Evolutionary conservation across 2,797 vertebrate species (phyloP), one percentile per base, ranked within the genome.

Genomic region (Erpetoichthys calabaricus): DNA sequence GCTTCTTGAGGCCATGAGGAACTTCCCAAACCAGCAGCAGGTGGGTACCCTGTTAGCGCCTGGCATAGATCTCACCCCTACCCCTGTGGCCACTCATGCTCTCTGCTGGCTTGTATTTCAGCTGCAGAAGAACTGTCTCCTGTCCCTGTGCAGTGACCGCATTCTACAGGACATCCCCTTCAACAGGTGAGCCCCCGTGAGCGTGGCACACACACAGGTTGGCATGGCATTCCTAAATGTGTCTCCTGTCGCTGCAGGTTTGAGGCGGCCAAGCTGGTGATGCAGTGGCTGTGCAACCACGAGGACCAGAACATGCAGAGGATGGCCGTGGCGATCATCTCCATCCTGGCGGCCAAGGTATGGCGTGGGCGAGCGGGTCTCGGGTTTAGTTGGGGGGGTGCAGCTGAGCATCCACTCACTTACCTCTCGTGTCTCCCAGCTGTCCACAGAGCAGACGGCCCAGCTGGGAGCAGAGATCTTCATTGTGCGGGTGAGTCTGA

Each of bases 241-340:
- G 25, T 54, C 25, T 58, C 8, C 41, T 4, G 44, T 47, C 59
- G 53, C 61, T 44, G 3, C 70, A 99, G 96, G 74, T 99, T 99
- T 75, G 94, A 99, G 81, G 95, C 96, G 56, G 94, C 96, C 63
- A 99, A 99, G 73, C 85, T 99, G 60, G 96, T 99, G 65, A 99
- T 99, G 96, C 96, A 99, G 77, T 99, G 96, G 96, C 85, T 99
- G 55, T 99, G 96, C 71, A 99, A 99, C 80, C 94, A 99, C 1
- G 96, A 99, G 68, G 96, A 99, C 78, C 96, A 98, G 72, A 99
- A 98, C 71, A 99, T 99, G 96, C 96, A 99, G 78, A 89, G 96
- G 71, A 99, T 99, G 96, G 96, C 96, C 3, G 96, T 99, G 45
- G 96, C 96, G 4, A 99, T 98, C 56, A 99, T 99, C 66, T 98